phyloP scores from a whole-genome alignment of 2,797 vertebrate genomes.

The Pseudomugil gertrudae region DNA sequence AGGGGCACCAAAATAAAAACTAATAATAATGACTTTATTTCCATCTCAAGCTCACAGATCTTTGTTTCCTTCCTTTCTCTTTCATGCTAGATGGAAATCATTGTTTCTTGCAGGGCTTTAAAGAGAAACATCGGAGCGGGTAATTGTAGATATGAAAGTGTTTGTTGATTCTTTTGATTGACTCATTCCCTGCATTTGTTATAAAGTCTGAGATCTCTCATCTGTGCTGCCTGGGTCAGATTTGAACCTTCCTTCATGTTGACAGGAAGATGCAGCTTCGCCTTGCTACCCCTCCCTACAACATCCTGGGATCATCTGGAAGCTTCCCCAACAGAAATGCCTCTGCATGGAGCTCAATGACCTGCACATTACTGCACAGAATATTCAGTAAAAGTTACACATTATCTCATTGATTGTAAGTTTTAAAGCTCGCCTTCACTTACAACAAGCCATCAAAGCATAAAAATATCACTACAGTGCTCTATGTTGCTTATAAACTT shows the following conservation, averaged over 20 bases:
- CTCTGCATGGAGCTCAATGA: slow-evolving; percentile 55
- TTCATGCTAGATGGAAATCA: slow-evolving; percentile 78
- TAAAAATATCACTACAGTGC: neutral
- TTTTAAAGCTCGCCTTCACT: slow-evolving; percentile 8
- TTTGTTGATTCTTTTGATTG: slow-evolving; percentile 79
- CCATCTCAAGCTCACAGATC: slow-evolving; percentile 75
- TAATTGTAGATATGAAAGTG: slow-evolving; percentile 75
- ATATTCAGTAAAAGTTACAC: neutral
- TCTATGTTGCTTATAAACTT: neutral
- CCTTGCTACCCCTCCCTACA: slow-evolving; percentile 72
- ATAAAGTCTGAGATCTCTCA: slow-evolving; percentile 72
- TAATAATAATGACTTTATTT: slow-evolving; percentile 81
- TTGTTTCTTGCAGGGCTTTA: slow-evolving; percentile 52
- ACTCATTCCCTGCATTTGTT: slow-evolving; percentile 74
- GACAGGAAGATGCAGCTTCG: slow-evolving; percentile 78
- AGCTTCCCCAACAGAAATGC: slow-evolving; percentile 59
- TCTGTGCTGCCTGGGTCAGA: slow-evolving; percentile 60
- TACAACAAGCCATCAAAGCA: neutral
- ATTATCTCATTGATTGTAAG: neutral
- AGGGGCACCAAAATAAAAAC: slow-evolving; percentile 77
- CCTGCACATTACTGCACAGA: slow-evolving; percentile 23
- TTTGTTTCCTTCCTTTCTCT: slow-evolving; percentile 79
- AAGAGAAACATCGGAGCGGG: slow-evolving; percentile 56
- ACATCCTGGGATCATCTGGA: slow-evolving; percentile 78
- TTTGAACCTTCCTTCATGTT: slow-evolving; percentile 70